Conservation (phyloP, 2,888 invertebrate genomes). For the Melangyna quadrimaculata region DNA sequence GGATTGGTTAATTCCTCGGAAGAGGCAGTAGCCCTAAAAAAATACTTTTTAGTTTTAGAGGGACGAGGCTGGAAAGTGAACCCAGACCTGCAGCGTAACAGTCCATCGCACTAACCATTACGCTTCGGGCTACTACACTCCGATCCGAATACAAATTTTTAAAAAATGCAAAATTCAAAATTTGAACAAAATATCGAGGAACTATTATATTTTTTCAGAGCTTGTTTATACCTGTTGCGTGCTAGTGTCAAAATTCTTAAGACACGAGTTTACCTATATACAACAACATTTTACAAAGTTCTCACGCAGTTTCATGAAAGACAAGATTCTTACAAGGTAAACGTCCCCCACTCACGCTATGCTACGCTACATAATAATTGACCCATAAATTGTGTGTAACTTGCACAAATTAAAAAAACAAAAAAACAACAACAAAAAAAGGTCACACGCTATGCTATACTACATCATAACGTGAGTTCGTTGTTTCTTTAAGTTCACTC, state of each 20-base stretch:
- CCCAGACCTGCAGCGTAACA: too few relatives aligned
- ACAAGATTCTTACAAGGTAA: constrained; percentile 15
- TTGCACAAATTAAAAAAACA: constrained; percentile 18
- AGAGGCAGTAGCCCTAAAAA: too few relatives aligned
- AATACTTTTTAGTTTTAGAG: too few relatives aligned
- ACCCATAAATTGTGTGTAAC: constrained; percentile 24
- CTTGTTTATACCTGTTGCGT: not conserved
- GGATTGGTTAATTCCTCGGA: too few relatives aligned
- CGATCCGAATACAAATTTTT: not conserved
- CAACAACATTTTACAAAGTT: not conserved
- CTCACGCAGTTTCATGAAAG: constrained; percentile 5
- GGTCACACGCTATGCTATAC: constrained; percentile 49
- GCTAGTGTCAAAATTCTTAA: not conserved
- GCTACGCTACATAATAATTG: constrained; percentile 2
- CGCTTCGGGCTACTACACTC: too few relatives aligned
- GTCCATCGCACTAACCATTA: too few relatives aligned
- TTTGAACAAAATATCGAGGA: not conserved
- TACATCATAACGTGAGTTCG: constrained; percentile 29
- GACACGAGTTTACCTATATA: not conserved
- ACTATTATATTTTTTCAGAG: not conserved
- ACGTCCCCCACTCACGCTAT: constrained; percentile 2
- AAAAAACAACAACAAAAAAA: constrained; percentile 17
- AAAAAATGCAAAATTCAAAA: not conserved
- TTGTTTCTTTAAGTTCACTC: constrained; percentile 41
- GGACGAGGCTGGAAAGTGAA: too few relatives aligned